These are phyloP conservation scores for Ischnura elegans DNA, from an alignment of 2,888 invertebrate species.

Conservation along the genomic window DNA sequence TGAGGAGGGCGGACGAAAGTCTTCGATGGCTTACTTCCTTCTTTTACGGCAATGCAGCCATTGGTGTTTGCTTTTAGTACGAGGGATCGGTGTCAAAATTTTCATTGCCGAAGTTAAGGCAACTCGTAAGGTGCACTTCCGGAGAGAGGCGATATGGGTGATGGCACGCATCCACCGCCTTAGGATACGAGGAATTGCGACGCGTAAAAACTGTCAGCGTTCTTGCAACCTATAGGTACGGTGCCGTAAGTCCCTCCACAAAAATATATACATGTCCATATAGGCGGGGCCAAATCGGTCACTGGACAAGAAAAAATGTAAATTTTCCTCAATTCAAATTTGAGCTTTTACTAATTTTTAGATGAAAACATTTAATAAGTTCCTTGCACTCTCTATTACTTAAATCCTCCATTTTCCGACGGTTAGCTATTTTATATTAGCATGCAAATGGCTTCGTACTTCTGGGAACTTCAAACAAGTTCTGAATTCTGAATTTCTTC, in stretches of 20 bases:
- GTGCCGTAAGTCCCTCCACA: not conserved
- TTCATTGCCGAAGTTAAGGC: conserved; percentile 17
- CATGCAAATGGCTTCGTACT: no score
- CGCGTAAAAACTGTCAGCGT: not conserved
- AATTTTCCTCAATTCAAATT: no score
- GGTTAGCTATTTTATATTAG: no score
- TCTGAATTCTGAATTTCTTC: no score
- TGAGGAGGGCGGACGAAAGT: not conserved
- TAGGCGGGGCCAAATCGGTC: no score
- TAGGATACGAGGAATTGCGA: not conserved
- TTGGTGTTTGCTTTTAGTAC: not conserved
- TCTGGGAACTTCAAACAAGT: no score
- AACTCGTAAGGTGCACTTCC: not conserved
- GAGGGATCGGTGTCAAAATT: not conserved
- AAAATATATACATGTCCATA: not conserved
- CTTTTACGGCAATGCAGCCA: not conserved
- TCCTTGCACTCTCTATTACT: no score
- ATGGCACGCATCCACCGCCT: not conserved
- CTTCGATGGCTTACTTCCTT: not conserved
- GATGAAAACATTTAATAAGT: no score
- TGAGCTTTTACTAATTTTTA: no score
- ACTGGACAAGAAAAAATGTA: no score
- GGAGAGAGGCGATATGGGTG: not conserved
- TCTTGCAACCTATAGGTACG: not conserved
- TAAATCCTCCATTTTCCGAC: no score